Conservation (phyloP, 2,797 vertebrate species). For the Petrocephalus schoutedeni region DNA sequence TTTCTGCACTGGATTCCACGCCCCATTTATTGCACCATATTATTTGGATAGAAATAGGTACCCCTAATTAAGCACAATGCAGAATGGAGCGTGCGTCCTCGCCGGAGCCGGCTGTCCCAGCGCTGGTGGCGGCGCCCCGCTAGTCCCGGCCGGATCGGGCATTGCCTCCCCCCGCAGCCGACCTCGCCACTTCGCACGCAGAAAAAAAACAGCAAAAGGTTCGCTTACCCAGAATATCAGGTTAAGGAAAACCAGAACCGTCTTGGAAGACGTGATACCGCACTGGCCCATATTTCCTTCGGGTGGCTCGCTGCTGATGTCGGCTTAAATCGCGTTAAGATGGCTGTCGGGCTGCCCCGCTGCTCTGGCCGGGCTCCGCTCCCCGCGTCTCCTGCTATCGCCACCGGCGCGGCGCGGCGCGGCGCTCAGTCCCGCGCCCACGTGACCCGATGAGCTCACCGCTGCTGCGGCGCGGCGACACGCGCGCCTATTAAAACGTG, state of each 20-base stretch:
- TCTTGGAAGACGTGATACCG: conserved; percentile 76
- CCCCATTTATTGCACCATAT: background rate
- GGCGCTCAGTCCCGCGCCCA: conserved; percentile 17
- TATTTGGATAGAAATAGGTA: background rate
- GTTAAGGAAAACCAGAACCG: conserved; percentile 73
- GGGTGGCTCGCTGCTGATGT: too few relatives aligned
- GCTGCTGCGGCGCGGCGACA: background rate
- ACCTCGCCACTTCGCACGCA: background rate
- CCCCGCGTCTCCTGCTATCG: conserved; percentile 2
- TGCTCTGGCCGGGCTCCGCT: conserved; percentile 2
- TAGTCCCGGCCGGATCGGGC: background rate
- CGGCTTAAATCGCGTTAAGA: conserved; percentile 8
- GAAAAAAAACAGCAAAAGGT: background rate
- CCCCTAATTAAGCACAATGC: background rate
- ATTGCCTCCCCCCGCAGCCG: background rate
- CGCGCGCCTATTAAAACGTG: background rate
- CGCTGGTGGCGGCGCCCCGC: background rate
- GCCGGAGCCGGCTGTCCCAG: background rate
- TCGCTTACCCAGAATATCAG: conserved; percentile 74
- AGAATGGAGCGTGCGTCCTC: background rate
- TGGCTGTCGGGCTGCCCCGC: conserved; percentile 20
- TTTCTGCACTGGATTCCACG: background rate
- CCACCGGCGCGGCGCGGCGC: background rate
- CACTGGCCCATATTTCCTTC: conserved; percentile 65
- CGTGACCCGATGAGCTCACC: conserved; percentile 28